These are phyloP conservation scores for Tadarida brasiliensis DNA, from an alignment of 2,797 vertebrate genomes.

Conservation along the genomic window DNA sequence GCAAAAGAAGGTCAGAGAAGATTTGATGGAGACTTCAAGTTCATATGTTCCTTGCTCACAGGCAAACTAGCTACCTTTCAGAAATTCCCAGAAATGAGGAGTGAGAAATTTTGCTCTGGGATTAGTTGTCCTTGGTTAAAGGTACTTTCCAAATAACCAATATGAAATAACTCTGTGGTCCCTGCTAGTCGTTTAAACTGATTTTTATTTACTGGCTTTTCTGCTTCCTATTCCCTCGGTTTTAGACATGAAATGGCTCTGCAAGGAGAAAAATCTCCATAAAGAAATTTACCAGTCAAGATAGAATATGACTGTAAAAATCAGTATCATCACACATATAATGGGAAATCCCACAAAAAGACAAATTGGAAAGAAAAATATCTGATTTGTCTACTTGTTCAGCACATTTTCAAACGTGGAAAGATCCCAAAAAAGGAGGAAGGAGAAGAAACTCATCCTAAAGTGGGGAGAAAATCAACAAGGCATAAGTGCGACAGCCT, in stretches of 20 bases:
- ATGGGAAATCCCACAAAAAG: background rate
- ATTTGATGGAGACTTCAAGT: background rate
- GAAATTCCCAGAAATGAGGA: background rate
- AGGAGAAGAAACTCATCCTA: background rate
- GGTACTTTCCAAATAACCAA: background rate
- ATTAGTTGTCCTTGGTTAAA: background rate
- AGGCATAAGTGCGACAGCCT: background rate
- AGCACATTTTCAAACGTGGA: conserved; percentile 10
- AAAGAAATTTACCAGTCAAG: conserved; percentile 7
- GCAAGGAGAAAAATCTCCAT: background rate
- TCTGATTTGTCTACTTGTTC: background rate
- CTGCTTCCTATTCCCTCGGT: background rate
- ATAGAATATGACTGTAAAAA: background rate
- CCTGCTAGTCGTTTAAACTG: background rate
- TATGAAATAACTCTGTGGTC: background rate
- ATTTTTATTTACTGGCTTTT: conserved; percentile 1
- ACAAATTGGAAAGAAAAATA: background rate
- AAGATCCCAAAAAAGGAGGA: background rate
- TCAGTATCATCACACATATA: background rate
- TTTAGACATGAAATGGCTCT: background rate
- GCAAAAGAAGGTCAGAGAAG: background rate
- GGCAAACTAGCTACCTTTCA: background rate
- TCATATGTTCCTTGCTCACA: background rate
- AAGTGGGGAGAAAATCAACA: background rate
- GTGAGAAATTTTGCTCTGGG: background rate